These are phyloP conservation scores for Jacana jacana DNA, from an alignment of 2,113 vertebrate genomes.

Conservation along the genomic window DNA sequence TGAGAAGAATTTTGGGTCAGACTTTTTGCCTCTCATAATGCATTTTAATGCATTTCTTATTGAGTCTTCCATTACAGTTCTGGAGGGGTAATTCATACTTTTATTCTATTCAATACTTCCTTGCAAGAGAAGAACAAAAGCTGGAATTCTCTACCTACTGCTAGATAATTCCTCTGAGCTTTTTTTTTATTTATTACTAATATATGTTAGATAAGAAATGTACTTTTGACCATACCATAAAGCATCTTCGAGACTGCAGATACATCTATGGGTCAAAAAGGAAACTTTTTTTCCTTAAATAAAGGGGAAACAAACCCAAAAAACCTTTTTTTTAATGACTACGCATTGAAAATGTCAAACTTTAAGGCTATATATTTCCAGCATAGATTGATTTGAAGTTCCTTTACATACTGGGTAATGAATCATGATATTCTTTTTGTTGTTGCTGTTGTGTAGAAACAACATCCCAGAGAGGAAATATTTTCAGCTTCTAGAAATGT, in stretches of 20 bases:
- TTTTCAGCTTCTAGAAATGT: not conserved
- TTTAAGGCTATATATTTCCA: not conserved
- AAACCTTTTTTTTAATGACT: not conserved
- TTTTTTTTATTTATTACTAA: not conserved
- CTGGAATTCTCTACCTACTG: not conserved
- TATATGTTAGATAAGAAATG: not conserved
- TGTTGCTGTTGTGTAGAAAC: not conserved
- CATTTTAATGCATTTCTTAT: constrained; percentile 10
- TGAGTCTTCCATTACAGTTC: not conserved
- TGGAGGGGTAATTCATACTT: not conserved
- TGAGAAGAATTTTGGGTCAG: constrained; percentile 1
- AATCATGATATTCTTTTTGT: not conserved
- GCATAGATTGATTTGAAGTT: not conserved
- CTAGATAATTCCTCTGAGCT: not conserved
- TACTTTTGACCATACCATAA: not conserved
- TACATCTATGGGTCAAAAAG: not conserved
- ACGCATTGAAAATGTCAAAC: accelerated
- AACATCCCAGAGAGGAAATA: not conserved
- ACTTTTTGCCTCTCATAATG: not conserved
- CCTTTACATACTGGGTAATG: not conserved
- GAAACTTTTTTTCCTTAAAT: not conserved
- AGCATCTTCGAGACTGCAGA: not conserved
- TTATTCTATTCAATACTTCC: not conserved
- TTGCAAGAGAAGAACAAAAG: not conserved
- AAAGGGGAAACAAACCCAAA: not conserved